Percentiles rank a stretch among this genome's conserved stretches.
phyloP scores from a whole-genome alignment of 2,113 vertebrate species.

The Cottus gobio region DNA sequence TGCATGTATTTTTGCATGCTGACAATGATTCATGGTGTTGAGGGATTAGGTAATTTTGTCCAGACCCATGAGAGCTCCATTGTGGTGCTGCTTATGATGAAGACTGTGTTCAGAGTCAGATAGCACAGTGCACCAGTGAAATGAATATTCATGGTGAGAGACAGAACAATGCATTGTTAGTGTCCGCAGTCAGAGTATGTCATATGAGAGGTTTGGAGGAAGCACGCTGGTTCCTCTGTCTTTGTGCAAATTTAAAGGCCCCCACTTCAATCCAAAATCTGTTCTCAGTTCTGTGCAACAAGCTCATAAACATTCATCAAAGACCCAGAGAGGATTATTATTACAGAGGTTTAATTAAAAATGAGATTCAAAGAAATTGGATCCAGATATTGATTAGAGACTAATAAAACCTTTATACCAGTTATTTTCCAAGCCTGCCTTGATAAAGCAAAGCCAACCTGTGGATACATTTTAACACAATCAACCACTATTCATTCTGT shows the following conservation, averaged over 20 bases:
- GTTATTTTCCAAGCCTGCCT: not conserved
- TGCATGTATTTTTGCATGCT: not conserved
- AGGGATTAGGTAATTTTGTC: slow-evolving; percentile 7
- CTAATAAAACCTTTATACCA: slow-evolving; percentile 16
- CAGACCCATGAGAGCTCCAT: slow-evolving; percentile 25
- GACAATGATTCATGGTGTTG: not conserved
- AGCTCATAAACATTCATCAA: slow-evolving; percentile 22
- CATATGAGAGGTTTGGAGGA: slow-evolving; percentile 13
- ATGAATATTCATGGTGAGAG: slow-evolving; percentile 48
- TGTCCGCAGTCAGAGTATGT: not conserved
- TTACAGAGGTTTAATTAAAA: not conserved
- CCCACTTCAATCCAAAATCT: not conserved
- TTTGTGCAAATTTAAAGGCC: not conserved
- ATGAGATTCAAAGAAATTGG: slow-evolving; percentile 12
- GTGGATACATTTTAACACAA: not conserved
- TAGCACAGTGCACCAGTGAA: slow-evolving; percentile 1
- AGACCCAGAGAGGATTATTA: slow-evolving; percentile 3
- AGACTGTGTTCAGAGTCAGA: slow-evolving; percentile 39
- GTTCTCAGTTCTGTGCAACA: not conserved
- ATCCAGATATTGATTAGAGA: slow-evolving; percentile 39
- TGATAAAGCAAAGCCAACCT: not conserved
- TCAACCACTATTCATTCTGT: not conserved
- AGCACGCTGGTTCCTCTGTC: not conserved
- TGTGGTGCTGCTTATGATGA: slow-evolving; percentile 28
- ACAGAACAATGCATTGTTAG: slow-evolving; percentile 51